Percentiles rank a stretch among this genome's conserved stretches.
Evolutionary conservation across 1,140 invertebrate species (phyloP).

Genomic region (Rhagoletis zephyria): DNA sequence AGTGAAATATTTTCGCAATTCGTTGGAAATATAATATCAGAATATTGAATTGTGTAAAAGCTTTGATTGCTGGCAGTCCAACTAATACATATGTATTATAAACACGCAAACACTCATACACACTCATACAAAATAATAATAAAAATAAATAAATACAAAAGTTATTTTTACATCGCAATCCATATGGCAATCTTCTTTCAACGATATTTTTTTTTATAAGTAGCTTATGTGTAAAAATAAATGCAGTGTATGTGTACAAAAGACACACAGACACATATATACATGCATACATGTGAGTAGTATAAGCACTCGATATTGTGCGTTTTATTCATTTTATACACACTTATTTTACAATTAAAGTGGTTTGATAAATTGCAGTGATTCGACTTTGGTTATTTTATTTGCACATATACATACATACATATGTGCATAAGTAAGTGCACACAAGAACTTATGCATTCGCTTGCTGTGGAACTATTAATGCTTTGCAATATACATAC

Average conservation of each 20-base stretch:
- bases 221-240: conserved; percentile 30
- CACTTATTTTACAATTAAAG: conserved; percentile 7
- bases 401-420: too few relatives aligned
- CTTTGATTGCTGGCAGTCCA: background rate
- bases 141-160: background rate
- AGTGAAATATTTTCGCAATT: conserved; percentile 38
- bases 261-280: background rate
- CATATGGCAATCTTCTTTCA: background rate
- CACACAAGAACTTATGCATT: too few relatives aligned
- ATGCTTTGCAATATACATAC: too few relatives aligned
- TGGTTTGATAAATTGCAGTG: conserved; percentile 31
- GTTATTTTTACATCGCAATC: background rate
- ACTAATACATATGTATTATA: background rate
- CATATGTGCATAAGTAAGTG: background rate
- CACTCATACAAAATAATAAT: background rate
- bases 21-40: conserved; percentile 2
- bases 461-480: too few relatives aligned
- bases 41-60: background rate
- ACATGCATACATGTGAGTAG: background rate
- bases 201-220: background rate
- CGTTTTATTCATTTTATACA: background rate
- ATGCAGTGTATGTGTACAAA: background rate
- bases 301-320: background rate
- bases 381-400: conserved; percentile 13
- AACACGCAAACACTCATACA: background rate